Evolutionary conservation across 1,140 invertebrate genomes (phyloP).

Genomic region (Onthophagus taurus): DNA sequence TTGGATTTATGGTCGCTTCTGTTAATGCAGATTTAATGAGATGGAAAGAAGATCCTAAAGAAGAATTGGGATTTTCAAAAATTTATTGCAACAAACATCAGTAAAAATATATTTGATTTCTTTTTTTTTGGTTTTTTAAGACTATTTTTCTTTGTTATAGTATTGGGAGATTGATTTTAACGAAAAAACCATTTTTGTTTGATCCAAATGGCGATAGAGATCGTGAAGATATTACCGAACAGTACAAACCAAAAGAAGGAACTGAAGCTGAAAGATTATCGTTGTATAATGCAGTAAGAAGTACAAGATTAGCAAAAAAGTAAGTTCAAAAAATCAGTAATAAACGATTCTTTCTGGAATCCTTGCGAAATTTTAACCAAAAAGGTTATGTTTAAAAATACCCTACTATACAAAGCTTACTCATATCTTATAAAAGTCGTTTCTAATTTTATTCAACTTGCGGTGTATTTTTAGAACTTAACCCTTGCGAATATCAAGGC

Average conservation of each 20-base stretch:
- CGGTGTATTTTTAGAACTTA: too few species aligned
- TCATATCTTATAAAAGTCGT: too few species aligned
- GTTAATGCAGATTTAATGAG: slow-evolving; percentile 51
- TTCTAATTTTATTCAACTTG: too few species aligned
- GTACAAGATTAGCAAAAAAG: slow-evolving; percentile 52
- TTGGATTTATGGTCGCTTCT: slow-evolving; percentile 59
- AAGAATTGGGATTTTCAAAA: slow-evolving; percentile 49
- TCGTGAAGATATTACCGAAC: slow-evolving; percentile 56
- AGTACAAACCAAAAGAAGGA: slow-evolving; percentile 69
- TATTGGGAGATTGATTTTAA: slow-evolving; percentile 65
- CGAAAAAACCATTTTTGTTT: slow-evolving; percentile 61
- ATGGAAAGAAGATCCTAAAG: slow-evolving; percentile 48
- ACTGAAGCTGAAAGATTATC: slow-evolving; percentile 55
- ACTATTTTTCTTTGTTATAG: slow-evolving; percentile 38
- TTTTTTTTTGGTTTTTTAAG: too few species aligned
- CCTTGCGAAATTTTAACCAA: background rate
- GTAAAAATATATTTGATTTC: slow-evolving; percentile 14
- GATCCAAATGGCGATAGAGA: slow-evolving; percentile 60
- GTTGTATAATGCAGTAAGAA: slow-evolving; percentile 56
- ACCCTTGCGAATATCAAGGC: too few species aligned
- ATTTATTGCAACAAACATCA: slow-evolving; percentile 53
- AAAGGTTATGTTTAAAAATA: background rate
- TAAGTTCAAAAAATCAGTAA: slow-evolving; percentile 18
- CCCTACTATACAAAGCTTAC: too few species aligned
- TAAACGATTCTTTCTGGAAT: background rate